phyloP scores from a whole-genome alignment of 2,113 vertebrate genomes.

The Odocoileus hemionus region DNA sequence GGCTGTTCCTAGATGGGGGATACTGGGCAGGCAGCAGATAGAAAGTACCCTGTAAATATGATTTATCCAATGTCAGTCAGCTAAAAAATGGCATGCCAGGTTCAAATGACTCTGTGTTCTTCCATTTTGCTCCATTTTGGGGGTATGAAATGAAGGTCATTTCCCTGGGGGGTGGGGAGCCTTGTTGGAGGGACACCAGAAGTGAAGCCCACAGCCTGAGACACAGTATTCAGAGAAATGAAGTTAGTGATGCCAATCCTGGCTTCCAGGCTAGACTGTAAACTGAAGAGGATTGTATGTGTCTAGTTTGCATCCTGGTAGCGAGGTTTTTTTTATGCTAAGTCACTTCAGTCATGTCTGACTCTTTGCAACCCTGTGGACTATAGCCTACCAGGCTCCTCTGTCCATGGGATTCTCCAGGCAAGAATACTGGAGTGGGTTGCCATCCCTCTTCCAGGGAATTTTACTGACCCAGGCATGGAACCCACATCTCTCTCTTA shows the following conservation, averaged over 20 bases:
- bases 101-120: background rate
- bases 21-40: background rate
- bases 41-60: background rate
- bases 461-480: too few species aligned
- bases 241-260: background rate
- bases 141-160: background rate
- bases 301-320: background rate
- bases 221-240: background rate
- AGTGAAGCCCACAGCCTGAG: background rate
- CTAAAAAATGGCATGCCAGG: background rate
- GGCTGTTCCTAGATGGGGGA: background rate
- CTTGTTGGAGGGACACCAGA: background rate
- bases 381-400: too few species aligned
- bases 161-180: too few species aligned
- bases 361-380: too few species aligned
- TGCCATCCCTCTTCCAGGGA: too few species aligned
- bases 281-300: background rate
- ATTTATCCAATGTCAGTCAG: background rate
- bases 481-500: too few species aligned
- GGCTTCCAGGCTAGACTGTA: background rate
- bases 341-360: too few species aligned
- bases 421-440: too few species aligned
- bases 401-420: too few species aligned
- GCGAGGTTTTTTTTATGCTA: background rate
- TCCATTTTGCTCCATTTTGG: background rate